These are phyloP conservation scores for Gadus chalcogrammus DNA, from an alignment of 2,113 vertebrate species.

Conservation along the genomic window DNA sequence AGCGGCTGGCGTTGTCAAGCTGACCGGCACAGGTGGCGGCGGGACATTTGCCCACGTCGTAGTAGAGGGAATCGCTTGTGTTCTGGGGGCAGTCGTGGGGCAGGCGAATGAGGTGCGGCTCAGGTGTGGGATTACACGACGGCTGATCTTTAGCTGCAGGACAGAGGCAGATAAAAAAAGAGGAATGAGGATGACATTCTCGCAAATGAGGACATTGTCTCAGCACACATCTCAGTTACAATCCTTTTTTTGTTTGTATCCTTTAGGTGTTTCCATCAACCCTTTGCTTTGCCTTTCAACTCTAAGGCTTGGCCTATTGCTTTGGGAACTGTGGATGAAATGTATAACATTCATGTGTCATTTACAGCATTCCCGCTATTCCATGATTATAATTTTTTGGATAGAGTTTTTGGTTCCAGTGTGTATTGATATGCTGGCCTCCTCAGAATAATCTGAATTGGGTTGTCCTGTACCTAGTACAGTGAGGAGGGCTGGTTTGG, in stretches of 20 bases:
- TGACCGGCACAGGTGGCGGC: constrained; percentile 78
- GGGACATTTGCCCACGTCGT: constrained; percentile 86
- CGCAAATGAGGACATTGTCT: too few species aligned
- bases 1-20: constrained; percentile 83
- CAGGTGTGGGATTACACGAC: constrained; percentile 81
- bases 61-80: constrained; percentile 84
- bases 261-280: too few species aligned
- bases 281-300: neutral
- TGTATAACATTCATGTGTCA: too few species aligned
- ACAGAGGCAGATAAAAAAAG: constrained; percentile 21
- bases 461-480: constrained; percentile 76
- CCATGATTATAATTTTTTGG: neutral
- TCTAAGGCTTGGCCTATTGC: too few species aligned
- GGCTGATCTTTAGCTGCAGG: constrained; percentile 74
- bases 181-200: neutral
- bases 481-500: constrained; percentile 77
- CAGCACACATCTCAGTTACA: too few species aligned
- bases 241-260: too few species aligned
- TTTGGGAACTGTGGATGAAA: too few species aligned
- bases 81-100: constrained; percentile 94
- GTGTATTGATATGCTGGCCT: too few species aligned
- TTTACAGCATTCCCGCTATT: neutral
- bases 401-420: constrained; percentile 21
- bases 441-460: too few species aligned
- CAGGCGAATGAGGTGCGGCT: constrained; percentile 83